Conservation (phyloP, 2,888 invertebrate species). For the Thecocarcelia acutangulata region DNA sequence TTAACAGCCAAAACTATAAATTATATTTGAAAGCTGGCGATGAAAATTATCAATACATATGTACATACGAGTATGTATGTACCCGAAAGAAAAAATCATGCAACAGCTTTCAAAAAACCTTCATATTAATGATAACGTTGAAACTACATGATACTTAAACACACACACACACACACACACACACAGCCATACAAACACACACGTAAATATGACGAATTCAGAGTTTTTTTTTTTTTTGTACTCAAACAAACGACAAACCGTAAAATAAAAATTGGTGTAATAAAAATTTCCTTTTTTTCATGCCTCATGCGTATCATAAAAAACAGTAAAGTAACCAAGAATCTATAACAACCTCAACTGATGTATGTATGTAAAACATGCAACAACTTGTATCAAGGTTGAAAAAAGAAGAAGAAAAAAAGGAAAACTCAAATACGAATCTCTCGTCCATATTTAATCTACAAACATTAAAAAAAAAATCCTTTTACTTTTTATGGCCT, state of each 20-base stretch:
- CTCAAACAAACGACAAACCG: constrained; percentile 32
- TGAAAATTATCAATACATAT: constrained; percentile 53
- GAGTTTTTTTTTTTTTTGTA: neutral
- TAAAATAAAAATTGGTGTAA: constrained; percentile 59
- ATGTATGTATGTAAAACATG: constrained; percentile 51
- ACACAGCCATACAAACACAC: too few relatives aligned
- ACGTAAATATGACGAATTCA: neutral
- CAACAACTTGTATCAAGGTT: constrained; percentile 38
- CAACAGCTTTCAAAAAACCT: neutral
- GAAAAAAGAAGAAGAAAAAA: neutral
- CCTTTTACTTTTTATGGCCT: constrained; percentile 57
- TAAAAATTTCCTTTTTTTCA: constrained; percentile 49
- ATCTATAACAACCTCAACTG: constrained; percentile 40
- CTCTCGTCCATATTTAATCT: constrained; percentile 32
- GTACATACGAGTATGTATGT: neutral
- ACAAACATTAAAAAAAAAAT: constrained; percentile 22
- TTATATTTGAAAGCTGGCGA: constrained; percentile 68
- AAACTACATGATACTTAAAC: constrained; percentile 61
- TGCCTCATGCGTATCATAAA: constrained; percentile 53
- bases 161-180: neutral
- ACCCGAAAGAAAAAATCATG: neutral
- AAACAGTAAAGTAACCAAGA: constrained; percentile 21
- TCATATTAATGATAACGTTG: constrained; percentile 39
- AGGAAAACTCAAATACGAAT: constrained; percentile 9
- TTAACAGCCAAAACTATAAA: constrained; percentile 68